A percentile compares a stretch with the other conserved stretches of the same genome.
These are phyloP conservation scores for Aporophyla lueneburgensis DNA, from an alignment of 2,888 invertebrate species.

Conservation along the genomic window DNA sequence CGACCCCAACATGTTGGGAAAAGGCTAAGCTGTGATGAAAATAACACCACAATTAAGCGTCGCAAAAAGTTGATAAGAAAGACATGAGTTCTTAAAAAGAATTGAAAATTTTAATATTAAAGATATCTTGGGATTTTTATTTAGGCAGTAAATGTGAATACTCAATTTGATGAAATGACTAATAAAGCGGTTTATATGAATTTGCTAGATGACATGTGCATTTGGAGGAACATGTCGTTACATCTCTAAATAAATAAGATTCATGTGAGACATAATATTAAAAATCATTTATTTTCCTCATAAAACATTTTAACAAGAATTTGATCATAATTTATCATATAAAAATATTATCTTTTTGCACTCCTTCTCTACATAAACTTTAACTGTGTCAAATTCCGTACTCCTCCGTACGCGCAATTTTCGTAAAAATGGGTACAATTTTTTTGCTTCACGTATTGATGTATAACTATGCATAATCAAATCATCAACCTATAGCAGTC, in stretches of 20 bases:
- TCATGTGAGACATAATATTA: not conserved
- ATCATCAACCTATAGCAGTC: too few relatives aligned
- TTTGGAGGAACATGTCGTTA: not conserved
- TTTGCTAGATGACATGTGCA: conserved; percentile 2
- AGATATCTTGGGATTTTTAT: conserved; percentile 22
- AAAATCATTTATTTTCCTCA: not conserved
- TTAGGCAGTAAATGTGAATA: conserved; percentile 22
- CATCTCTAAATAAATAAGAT: not conserved
- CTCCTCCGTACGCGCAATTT: too few relatives aligned
- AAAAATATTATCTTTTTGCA: too few relatives aligned
- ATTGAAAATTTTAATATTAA: not conserved
- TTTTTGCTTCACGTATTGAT: too few relatives aligned
- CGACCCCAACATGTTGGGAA: too few relatives aligned
- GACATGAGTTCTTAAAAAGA: conserved; percentile 17
- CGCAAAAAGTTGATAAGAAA: not conserved
- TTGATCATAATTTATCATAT: not conserved
- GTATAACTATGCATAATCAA: too few relatives aligned
- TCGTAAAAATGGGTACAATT: too few relatives aligned
- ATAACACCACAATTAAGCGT: not conserved
- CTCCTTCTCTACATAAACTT: too few relatives aligned
- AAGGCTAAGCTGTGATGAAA: too few relatives aligned
- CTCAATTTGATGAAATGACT: conserved; percentile 1
- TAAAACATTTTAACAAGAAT: not conserved
- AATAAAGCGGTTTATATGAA: conserved; percentile 1
- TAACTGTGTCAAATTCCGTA: too few relatives aligned